Evolutionary conservation across 2,113 vertebrate genomes (phyloP), one percentile per base, ranked within the genome.

Genomic region (Silurus meridionalis): DNA sequence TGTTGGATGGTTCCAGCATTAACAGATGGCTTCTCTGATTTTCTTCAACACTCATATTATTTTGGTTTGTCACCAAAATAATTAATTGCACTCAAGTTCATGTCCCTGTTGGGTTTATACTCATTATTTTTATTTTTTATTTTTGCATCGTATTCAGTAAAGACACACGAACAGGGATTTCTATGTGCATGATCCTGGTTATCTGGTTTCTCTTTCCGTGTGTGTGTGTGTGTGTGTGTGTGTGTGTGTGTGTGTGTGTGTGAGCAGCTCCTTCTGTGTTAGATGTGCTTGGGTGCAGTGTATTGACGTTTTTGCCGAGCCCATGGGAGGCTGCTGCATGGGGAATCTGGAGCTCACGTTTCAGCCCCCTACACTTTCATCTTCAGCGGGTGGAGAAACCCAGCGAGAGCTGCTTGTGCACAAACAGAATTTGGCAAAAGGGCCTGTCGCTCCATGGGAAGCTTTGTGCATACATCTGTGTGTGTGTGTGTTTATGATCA

Each of bases 281-380:
- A 87, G 84, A 89, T 87, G 86, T 90, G 84, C 78, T 86, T 84
- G 83, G 83, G 89, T 85, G 83, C 84, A 84, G 86, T 86, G 75
- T 87, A 90, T 86, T 88, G 89, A 87, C 84, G 86, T 89, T 87
- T 87, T 87, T 78, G 75, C 83, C 48, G 58, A 84, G 88, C 84
- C 82, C 82, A 83, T 88, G 88, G 90, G 91, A 92, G 84, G 87
- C 15, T 82, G 67, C 81, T 75, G 87, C 85, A 85, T 80, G 69
- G 90, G 90, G 88, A 89, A 87, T 78, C 69, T 85, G 86, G 63
- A 81, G 86, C 89, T 91, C 91, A 90, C 88, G 82, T 91, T 92
- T 89, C 86, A 90, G 90, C 87, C 78, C 87, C 84, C 84, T 88
- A 78, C 74, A 83, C 91, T 92, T 92, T 92, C 91, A 91, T 92